These are phyloP conservation scores for Chiloscyllium punctatum DNA, from an alignment of 2,797 vertebrate genomes.

Conservation along the genomic window DNA sequence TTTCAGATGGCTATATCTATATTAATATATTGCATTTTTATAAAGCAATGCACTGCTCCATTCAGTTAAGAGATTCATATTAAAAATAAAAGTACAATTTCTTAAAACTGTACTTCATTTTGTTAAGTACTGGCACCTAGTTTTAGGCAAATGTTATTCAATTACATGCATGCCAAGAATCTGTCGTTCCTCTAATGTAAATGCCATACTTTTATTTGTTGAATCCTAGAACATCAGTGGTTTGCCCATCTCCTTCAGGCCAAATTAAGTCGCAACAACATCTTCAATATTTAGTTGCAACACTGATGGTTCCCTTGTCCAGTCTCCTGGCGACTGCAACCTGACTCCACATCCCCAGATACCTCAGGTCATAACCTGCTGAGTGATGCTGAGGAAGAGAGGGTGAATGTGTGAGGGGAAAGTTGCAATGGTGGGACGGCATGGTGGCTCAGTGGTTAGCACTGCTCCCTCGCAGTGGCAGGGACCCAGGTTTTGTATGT, in stretches of 20 bases:
- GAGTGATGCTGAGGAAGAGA: too few species aligned
- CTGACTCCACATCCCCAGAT: too few species aligned
- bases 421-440: too few species aligned
- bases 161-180: not conserved
- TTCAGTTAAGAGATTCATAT: not conserved
- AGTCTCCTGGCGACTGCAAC: too few species aligned
- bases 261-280: conserved; percentile 72
- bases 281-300: conserved; percentile 46
- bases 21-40: not conserved
- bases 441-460: too few species aligned
- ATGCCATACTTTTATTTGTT: conserved; percentile 82
- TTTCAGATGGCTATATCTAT: not conserved
- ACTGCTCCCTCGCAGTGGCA: too few species aligned
- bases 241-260: conserved; percentile 85
- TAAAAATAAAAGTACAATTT: not conserved
- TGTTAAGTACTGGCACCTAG: too few species aligned
- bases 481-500: too few species aligned
- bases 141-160: too few species aligned
- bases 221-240: conserved; percentile 90
- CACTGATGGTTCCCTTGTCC: too few species aligned
- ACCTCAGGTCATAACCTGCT: too few species aligned
- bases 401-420: too few species aligned
- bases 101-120: not conserved
- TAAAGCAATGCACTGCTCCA: not conserved
- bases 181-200: not conserved